A percentile compares a stretch with the other conserved stretches of the same genome.
Evolutionary conservation across 2,797 vertebrate genomes (phyloP).

Genomic region (Thripadectes ignobilis): DNA sequence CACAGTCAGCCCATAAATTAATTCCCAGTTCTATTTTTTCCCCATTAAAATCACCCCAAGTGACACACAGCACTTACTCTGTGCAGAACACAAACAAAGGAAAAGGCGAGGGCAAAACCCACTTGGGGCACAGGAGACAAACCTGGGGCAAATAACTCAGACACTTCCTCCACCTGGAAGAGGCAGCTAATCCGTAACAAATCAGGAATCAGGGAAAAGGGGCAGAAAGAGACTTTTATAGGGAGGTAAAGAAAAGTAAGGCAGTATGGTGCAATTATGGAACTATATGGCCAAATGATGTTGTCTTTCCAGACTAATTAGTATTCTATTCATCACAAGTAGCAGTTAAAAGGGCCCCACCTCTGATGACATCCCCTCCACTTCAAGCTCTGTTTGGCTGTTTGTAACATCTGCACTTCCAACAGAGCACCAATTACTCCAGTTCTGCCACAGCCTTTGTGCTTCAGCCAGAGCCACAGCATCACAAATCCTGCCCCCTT

Average conservation of each 20-base stretch:
- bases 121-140: background rate
- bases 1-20: background rate
- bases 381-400: background rate
- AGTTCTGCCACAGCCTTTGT: rapidly evolving
- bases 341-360: background rate
- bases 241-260: background rate
- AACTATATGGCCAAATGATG: background rate
- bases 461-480: background rate
- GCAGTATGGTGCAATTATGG: background rate
- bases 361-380: background rate
- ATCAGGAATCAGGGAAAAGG: background rate
- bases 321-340: background rate
- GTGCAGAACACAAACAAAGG: background rate
- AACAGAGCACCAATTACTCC: background rate
- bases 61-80: background rate
- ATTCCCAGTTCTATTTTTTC: background rate
- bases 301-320: background rate
- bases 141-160: background rate
- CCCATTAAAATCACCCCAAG: background rate
- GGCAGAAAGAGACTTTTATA: background rate
- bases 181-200: background rate
- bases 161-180: background rate
- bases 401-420: background rate
- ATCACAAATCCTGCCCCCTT: background rate
- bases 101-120: background rate